Evolutionary conservation across 2,797 vertebrate genomes (phyloP), one percentile per base, ranked within the genome.

Genomic region (Anguilla anguilla): DNA sequence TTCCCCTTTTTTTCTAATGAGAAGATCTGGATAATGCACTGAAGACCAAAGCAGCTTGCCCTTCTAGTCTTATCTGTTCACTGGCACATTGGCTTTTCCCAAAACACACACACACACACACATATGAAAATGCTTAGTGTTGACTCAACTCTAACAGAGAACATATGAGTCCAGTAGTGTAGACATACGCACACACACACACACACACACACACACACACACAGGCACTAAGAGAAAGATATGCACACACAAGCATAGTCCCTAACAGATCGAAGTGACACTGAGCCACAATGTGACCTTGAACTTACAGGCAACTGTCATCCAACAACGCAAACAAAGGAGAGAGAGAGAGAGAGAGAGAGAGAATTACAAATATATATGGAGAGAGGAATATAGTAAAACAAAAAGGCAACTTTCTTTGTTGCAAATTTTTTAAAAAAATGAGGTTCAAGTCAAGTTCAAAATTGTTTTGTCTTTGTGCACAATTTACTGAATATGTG

Each of bases 1-100:
- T 93, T 90, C 90, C 88, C 79, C 5, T 83, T 88, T 89, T 90
- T 91, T 87, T 88, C 89, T 93, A 93, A 95, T 92, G 89, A 91
- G 87, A 87, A 88, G 89, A 87, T 90, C 88, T 88, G 83, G 88
- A 51, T 82, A 88, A 89, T 92, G 91, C 94, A 95, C 93, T 94
- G 94, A 93, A 91, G 93, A 92, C 93, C 90, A 91, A 57, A 84
- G 87, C 67, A n/a, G 83, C 79, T 88, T 88, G 89, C 4, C 6
- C 69, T 88, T 90, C 84, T 83, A 88, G 86, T 91, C 87, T 92
- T 88, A 91, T 93, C 90, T 88, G 90, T 83, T 90, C 1, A 11
- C 82, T 86, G 89, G 89, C 90, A 89, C 89, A 91, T 86, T 51
- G 46, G 86, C 85, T 89, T 77, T n/a, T 88, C 91, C 83, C 88